phyloP scores from a whole-genome alignment of 1,140 invertebrate genomes.

The Goniozus legneri region DNA sequence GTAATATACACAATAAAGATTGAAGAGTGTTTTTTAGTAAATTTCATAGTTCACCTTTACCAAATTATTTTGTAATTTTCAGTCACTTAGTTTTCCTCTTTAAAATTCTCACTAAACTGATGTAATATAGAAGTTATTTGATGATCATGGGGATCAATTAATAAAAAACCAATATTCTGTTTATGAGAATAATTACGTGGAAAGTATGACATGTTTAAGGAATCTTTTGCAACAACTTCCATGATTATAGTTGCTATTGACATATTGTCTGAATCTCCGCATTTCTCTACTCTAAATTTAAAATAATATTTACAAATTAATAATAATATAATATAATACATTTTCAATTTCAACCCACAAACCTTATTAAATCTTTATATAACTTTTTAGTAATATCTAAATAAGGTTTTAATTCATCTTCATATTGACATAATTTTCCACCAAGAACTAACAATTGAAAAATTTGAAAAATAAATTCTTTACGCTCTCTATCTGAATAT shows the following conservation, averaged over 20 bases:
- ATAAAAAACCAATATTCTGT: slow-evolving; percentile 52
- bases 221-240: slow-evolving; percentile 43
- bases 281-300: slow-evolving; percentile 47
- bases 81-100: too few relatives aligned
- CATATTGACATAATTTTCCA: slow-evolving; percentile 62
- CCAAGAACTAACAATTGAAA: slow-evolving; percentile 62
- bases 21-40: too few relatives aligned
- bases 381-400: slow-evolving; percentile 55
- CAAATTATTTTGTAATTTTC: too few relatives aligned
- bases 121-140: slow-evolving; percentile 43
- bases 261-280: slow-evolving; percentile 31
- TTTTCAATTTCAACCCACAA: slow-evolving; percentile 10
- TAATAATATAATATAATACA: neutral
- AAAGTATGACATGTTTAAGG: slow-evolving; percentile 34
- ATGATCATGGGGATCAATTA: slow-evolving; percentile 38
- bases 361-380: slow-evolving; percentile 65
- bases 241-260: slow-evolving; percentile 44
- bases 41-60: too few relatives aligned
- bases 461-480: slow-evolving; percentile 61
- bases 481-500: slow-evolving; percentile 51
- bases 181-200: slow-evolving; percentile 36
- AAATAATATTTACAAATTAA: slow-evolving; percentile 17
- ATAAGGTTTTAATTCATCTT: slow-evolving; percentile 60
- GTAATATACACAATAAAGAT: too few relatives aligned
- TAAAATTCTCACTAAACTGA: slow-evolving; percentile 25